Evolutionary conservation across 92 coral and sea anemone species (phyloP), one percentile per base, ranked within the genome.

Genomic region (Desmophyllum pertusum): DNA sequence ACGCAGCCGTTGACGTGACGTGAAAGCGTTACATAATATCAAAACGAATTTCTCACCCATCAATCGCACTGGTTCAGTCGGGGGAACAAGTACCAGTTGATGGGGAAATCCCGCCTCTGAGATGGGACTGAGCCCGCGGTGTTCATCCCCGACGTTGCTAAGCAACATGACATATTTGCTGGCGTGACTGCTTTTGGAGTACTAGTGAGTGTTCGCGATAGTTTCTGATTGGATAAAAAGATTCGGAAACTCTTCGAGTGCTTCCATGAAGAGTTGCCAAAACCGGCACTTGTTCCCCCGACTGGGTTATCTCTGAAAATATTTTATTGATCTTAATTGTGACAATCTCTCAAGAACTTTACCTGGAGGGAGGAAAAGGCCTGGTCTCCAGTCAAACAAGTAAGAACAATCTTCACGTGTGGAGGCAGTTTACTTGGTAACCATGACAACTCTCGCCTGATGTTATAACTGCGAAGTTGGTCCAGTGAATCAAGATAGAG

Each of bases 401-500:
- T 91, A 55, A 95, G 86, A 13, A 95, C 90, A 75, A 95, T 79
- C 79, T 90, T 90, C 31, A 95, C 98, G 52, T 95, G 76, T 1
- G 89, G 79, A 7, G 98, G 98, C 33, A 95, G 89, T 84, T 89
- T 89, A 83, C 90, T 82, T 83, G 98, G 98, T 81, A 95, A 83
- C 98, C 98, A 95, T 17, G 91, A 74, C 83, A 90, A 73, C 78
- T 91, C 90, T 52, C 92, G 93, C 43, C 93, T 89, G 40, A 88
- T 91, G 52, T 91, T 90, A 36, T 83, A 84, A 14, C 89, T 78
- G 31, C 82, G 82, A 36, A 95, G 86, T 74, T 91, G 91, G 81
- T 95, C 97, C n/a, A 93, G 86, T 29, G 98, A 95, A 84, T 95
- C 98, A 43, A 95, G 84, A 35, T 86, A 88, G 17, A 95, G 42